A percentile compares a stretch with the other conserved stretches of the same genome.
phyloP scores from a whole-genome alignment of 2,888 invertebrate genomes.

The Hydriomena furcata region DNA sequence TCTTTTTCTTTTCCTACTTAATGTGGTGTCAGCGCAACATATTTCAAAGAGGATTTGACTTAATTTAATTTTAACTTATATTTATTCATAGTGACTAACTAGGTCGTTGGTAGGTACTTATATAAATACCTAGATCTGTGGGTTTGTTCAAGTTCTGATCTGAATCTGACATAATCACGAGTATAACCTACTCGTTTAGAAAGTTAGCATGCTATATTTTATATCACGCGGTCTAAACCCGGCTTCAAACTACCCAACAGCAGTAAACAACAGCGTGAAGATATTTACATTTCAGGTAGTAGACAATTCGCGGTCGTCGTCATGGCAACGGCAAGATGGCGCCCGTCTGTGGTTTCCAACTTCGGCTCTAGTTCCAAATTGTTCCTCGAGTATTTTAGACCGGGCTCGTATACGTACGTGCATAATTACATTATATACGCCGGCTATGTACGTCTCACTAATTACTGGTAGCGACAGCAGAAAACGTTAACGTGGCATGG shows the following conservation, averaged over 20 bases:
- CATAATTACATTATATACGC: slow-evolving; percentile 79
- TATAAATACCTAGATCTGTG: too few species aligned
- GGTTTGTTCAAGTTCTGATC: too few species aligned
- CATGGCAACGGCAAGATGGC: slow-evolving; percentile 78
- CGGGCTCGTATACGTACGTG: slow-evolving; percentile 69
- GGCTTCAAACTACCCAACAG: slow-evolving; percentile 23
- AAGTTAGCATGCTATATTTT: too few species aligned
- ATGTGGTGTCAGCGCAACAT: too few species aligned
- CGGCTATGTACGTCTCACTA: slow-evolving; percentile 74
- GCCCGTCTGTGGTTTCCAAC: slow-evolving; percentile 78
- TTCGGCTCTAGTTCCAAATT: slow-evolving; percentile 81
- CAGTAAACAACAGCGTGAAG: slow-evolving; percentile 62
- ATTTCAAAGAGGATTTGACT: too few species aligned
- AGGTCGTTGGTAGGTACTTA: too few species aligned
- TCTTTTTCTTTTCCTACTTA: too few species aligned
- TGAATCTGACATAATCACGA: too few species aligned
- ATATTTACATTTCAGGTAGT: slow-evolving; percentile 76
- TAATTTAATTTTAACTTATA: too few species aligned
- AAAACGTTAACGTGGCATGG: slow-evolving; percentile 5
- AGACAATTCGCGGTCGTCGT: slow-evolving; percentile 76
- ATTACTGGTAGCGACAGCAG: slow-evolving; percentile 69
- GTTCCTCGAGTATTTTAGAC: slow-evolving; percentile 77
- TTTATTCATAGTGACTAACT: too few species aligned
- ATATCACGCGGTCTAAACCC: background rate
- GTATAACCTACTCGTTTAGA: too few species aligned